Evolutionary conservation across 35 echinoderm and acorn worm genomes (phyloP).

Genomic region (Patiria miniata): DNA sequence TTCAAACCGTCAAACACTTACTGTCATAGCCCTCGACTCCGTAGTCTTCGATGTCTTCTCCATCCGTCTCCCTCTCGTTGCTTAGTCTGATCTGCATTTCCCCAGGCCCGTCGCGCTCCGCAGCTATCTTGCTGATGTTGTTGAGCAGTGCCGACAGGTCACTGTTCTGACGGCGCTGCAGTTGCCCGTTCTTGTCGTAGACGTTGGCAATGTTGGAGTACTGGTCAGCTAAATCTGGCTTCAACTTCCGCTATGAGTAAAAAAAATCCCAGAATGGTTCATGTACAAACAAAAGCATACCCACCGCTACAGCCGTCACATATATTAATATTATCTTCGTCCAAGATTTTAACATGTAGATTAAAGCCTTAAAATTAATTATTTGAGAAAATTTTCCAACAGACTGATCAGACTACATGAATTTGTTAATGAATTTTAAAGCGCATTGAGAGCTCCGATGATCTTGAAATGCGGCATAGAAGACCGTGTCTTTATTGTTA

Average conservation of each 20-base stretch:
- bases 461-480: background rate
- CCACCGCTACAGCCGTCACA: background rate
- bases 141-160: background rate
- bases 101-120: background rate
- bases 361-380: background rate
- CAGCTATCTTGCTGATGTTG: background rate
- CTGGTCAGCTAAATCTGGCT: constrained; percentile 9
- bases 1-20: too few relatives aligned
- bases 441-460: too few relatives aligned
- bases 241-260: background rate
- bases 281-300: background rate
- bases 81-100: background rate
- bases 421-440: background rate
- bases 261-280: background rate
- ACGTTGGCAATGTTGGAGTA: background rate
- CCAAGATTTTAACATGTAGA: background rate
- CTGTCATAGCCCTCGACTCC: too few relatives aligned
- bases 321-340: background rate
- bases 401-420: background rate
- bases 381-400: background rate
- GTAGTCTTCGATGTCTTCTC: background rate
- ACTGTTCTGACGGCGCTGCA: background rate
- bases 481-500: too few relatives aligned
- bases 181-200: background rate
- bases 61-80: background rate